Percentiles rank a stretch among this genome's conserved stretches.
Evolutionary conservation across 2,888 invertebrate species (phyloP).

Genomic region (Euclidia mi): DNA sequence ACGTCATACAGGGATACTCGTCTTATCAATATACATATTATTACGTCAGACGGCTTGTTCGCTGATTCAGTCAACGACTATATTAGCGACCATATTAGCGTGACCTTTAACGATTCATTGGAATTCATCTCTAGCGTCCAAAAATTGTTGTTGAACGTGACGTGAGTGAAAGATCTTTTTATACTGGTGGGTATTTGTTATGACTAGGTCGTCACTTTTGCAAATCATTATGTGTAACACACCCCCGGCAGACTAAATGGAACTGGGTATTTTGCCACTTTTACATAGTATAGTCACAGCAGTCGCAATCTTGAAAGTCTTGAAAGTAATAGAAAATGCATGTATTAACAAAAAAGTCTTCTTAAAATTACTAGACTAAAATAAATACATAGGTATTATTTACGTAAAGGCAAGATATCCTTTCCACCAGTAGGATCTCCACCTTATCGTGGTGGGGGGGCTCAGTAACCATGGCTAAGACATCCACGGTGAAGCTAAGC

Average conservation of each 20-base stretch:
- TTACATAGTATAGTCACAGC: no score
- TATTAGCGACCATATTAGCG: conserved; percentile 42
- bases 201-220: conserved; percentile 33
- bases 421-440: no score
- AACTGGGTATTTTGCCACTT: conserved; percentile 41
- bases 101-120: conserved; percentile 35
- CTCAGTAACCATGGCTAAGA: no score
- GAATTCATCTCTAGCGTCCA: conserved; percentile 4
- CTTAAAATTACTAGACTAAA: no score
- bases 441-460: no score
- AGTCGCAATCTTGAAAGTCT: no score
- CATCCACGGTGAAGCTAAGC: no score
- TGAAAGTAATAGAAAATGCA: no score
- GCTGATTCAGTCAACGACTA: conserved; percentile 13
- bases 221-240: conserved; percentile 59
- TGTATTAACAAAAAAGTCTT: no score
- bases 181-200: conserved; percentile 22
- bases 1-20: conserved; percentile 38
- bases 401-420: no score
- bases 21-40: no score
- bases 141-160: neutral
- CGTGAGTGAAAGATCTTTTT: conserved; percentile 11
- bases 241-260: conserved; percentile 46
- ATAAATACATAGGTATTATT: no score
- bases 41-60: conserved; percentile 55